Base-by-base conservation (phyloP, 23 tunicate genomes). In the Oikopleura dioica region DNA sequence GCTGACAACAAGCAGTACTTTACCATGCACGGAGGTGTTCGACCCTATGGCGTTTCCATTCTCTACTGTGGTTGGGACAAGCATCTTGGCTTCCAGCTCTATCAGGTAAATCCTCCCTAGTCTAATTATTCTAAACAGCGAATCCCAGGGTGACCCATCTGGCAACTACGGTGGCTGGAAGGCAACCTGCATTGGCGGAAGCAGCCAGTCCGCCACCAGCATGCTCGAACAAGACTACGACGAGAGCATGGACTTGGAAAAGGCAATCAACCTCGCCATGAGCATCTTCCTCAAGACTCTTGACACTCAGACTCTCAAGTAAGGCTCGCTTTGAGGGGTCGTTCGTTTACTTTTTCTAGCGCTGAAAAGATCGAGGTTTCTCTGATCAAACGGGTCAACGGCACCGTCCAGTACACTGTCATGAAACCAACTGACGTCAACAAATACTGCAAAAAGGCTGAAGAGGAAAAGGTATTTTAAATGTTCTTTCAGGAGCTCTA, bases 131-230 rank as follows among this genome's bases (percentile, higher is more conserved):
- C 16, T 44, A 9, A 9, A 44, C 9, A 9, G 9, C 16, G 9
- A 9, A 9, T 44, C 16, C 55, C 16, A 44, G 87, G 82, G 86
- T 35, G 96, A 89, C 80, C 96, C 96, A 1, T 84, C 92, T 77
- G 96, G 96, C 0, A 89, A 89, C 68, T 89, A 86, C 59, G 96
- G 96, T 12, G 96, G 96, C 26, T 89, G 96, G 96, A 89, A 89
- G 76, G 96, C 95, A 21, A 91, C 97, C 0, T 91, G 97, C 77
- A 91, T 91, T 37, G 97, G 97, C 24, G 83, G 85, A 55, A 91
- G 85, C 75, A 91, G 97, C 37, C 97, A 91, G 81, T 88, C 96
- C 33, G 96, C 96, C 4, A 87, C 85, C 24, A 84, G 89, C 0
- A 89, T 89, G 96, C 58, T 89, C 51, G 85, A 89, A 38, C 96